Conservation (phyloP, 2,113 vertebrate species). For the Neomonachus schauinslandi region DNA sequence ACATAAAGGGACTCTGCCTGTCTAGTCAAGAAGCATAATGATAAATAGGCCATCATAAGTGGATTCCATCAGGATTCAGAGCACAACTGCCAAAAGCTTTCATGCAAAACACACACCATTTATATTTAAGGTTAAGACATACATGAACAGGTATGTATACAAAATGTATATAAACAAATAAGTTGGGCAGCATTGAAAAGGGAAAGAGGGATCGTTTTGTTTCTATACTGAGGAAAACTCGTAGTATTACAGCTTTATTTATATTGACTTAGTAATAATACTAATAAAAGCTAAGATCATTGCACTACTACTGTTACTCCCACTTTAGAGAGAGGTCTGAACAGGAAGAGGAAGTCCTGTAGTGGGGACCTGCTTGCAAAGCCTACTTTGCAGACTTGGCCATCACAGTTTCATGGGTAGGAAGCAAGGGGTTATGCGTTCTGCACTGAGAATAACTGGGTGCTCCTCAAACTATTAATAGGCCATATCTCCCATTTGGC, state of each 20-base stretch:
- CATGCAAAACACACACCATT: background rate
- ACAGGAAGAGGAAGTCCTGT: background rate
- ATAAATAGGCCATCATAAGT: background rate
- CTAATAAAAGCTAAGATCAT: background rate
- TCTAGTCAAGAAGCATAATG: background rate
- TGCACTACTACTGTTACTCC: background rate
- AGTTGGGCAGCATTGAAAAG: background rate
- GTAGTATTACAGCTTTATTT: background rate
- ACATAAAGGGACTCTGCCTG: background rate
- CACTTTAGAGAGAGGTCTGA: background rate
- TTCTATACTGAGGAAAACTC: background rate
- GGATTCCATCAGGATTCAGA: background rate
- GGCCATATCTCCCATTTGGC: background rate
- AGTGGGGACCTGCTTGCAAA: background rate
- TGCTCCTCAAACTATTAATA: background rate
- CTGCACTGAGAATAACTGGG: background rate
- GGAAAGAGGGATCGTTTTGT: background rate
- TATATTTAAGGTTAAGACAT: background rate
- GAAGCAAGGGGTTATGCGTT: background rate
- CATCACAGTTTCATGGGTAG: background rate
- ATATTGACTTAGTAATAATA: background rate
- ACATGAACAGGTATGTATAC: background rate
- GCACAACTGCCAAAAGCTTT: background rate
- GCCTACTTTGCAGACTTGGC: background rate
- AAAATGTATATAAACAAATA: background rate